phyloP scores from a whole-genome alignment of 1,140 invertebrate species.

The Zaprionus ghesquierei region DNA sequence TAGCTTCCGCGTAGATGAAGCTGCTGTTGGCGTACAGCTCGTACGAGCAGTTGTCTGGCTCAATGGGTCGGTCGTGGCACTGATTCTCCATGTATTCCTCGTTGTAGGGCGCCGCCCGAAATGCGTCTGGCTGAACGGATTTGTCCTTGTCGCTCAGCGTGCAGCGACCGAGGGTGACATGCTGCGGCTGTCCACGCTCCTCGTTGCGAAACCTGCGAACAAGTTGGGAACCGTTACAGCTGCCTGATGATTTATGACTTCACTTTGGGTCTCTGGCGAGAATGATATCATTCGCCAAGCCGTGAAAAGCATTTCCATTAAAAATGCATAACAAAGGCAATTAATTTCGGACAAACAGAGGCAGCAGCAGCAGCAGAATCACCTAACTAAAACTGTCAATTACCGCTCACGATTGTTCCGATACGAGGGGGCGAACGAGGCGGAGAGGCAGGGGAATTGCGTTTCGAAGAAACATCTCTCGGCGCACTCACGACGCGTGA shows the following conservation, averaged over 20 bases:
- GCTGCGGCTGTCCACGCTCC: slow-evolving; percentile 39
- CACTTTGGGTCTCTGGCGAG: slow-evolving; percentile 10
- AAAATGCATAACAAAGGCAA: slow-evolving; percentile 65
- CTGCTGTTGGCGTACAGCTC: slow-evolving; percentile 80
- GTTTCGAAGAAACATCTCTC: slow-evolving; percentile 83
- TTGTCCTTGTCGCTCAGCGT: slow-evolving; percentile 85
- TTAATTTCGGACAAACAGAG: slow-evolving; percentile 45
- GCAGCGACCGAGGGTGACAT: slow-evolving; percentile 83
- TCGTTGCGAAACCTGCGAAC: slow-evolving; percentile 46
- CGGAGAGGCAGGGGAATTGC: slow-evolving; percentile 82
- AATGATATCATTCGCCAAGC: slow-evolving; percentile 61
- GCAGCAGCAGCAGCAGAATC: too few relatives aligned
- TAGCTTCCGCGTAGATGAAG: slow-evolving; percentile 79
- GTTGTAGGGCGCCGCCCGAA: slow-evolving; percentile 85
- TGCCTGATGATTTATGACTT: slow-evolving; percentile 49
- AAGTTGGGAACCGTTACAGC: neutral
- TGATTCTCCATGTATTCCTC: slow-evolving; percentile 87
- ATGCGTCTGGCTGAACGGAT: slow-evolving; percentile 86
- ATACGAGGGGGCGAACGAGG: slow-evolving; percentile 82
- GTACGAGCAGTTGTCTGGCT: slow-evolving; percentile 77
- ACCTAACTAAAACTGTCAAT: slow-evolving; percentile 48
- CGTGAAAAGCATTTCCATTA: slow-evolving; percentile 53
- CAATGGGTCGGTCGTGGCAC: slow-evolving; percentile 82
- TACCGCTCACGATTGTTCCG: slow-evolving; percentile 77
- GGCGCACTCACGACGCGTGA: slow-evolving; percentile 83